Base-by-base conservation (phyloP, 2,888 invertebrate species). In the Diarsia brunnea region DNA sequence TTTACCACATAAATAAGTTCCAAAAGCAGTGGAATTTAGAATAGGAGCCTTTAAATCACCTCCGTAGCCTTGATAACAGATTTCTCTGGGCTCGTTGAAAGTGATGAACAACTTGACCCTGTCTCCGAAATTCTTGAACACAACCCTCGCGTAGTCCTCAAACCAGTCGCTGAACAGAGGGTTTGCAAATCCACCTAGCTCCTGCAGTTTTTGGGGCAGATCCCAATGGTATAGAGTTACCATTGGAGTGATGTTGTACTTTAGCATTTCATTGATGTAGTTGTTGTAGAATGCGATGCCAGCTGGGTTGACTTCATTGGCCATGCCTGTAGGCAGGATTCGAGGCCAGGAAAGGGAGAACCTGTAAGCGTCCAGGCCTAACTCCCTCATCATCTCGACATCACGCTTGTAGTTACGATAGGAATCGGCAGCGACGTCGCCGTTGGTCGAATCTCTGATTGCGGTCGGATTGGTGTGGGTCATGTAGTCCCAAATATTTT, bases 221-320 rank as follows among this genome's bases (percentile, higher is more conserved):
- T 97, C 97, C 94, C 96, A 97, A 72, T 97, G 97, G 83, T 95
- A 96, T 55, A 97, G 90, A 0, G 97, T 97, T 0, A 97, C 93
- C 90, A 97, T 93, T 0, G 98, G 98, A 69, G 95, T 92, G 69
- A 98, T 97, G 55, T 96, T 96, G 81, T 97, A 97, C 38, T 94
- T 96, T 0, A 97, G 76, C 75, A 98, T 95, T 88, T 97, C 97
- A 86, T 97, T 91, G 66, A 98, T 97, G 3, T 97, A 91, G 77
- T 96, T 94, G 82, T 97, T 97, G 91, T 98, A 98, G 91, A 97
- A 98, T 24, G 95, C 92, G 21, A 98, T 93, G 8, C 97, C 98
- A 3, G 95, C 95, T 84, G 95, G 90, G 89, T 97, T 98, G 38
- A 97, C 88, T 11, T 93, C 88, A 65, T 96, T 94, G 1, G 94